Percentiles rank a stretch among this genome's conserved stretches.
Evolutionary conservation across 2,888 invertebrate genomes (phyloP).

Genomic region (Ptychoptera contaminata): DNA sequence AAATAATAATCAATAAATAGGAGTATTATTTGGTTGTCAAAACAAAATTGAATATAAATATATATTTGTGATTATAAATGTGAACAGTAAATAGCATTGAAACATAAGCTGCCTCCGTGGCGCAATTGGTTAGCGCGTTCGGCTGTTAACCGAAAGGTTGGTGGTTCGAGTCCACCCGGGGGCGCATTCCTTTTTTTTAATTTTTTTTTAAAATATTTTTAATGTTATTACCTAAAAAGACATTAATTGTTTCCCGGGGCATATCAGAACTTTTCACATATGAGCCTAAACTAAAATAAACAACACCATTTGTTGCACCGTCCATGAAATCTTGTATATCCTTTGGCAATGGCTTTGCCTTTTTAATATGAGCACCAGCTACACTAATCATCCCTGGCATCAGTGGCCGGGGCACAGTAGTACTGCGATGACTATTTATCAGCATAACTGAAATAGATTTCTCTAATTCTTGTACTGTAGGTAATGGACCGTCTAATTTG

Average conservation of each 20-base stretch:
- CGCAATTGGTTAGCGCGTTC: slow-evolving; percentile 6
- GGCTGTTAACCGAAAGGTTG: slow-evolving; percentile 6
- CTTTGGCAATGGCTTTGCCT: slow-evolving; percentile 19
- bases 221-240: slow-evolving; percentile 17
- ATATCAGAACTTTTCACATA: slow-evolving; percentile 30
- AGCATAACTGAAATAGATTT: slow-evolving; percentile 34
- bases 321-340: slow-evolving; percentile 27
- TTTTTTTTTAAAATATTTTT: too few relatives aligned
- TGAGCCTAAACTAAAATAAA: slow-evolving; percentile 35
- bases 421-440: slow-evolving; percentile 34
- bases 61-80: too few relatives aligned
- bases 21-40: too few relatives aligned
- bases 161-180: slow-evolving; percentile 6
- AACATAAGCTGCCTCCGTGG: slow-evolving; percentile 1
- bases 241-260: slow-evolving; percentile 25
- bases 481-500: slow-evolving; percentile 19
- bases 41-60: too few relatives aligned
- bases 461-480: slow-evolving; percentile 31
- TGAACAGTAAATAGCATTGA: neutral
- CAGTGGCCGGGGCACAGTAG: slow-evolving; percentile 31
- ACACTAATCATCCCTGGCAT: slow-evolving; percentile 27
- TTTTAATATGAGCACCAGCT: slow-evolving; percentile 27
- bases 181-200: neutral
- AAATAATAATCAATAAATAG: too few relatives aligned
- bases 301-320: slow-evolving; percentile 28